Percentiles rank a stretch among this genome's conserved stretches.
Conservation (phyloP, 2,888 invertebrate genomes). For the Crepidodera aurea region DNA sequence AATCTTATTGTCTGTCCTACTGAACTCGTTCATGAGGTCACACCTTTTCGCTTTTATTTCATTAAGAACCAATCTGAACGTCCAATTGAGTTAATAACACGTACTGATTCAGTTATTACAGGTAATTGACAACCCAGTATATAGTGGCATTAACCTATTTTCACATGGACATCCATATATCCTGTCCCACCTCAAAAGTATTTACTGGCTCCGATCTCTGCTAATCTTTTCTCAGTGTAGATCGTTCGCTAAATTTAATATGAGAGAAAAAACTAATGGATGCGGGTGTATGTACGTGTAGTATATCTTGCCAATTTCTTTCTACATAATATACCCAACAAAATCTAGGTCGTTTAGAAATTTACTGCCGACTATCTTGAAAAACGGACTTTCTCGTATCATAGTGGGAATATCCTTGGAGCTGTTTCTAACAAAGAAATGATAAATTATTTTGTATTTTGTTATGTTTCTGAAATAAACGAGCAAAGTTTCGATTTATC, state of each 20-base stretch:
- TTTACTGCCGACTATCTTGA: not conserved
- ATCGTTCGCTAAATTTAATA: too few species aligned
- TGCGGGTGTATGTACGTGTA: too few species aligned
- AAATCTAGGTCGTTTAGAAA: constrained; percentile 19
- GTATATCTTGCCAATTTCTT: constrained; percentile 5
- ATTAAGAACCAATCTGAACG: not conserved
- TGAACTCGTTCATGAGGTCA: constrained; percentile 8
- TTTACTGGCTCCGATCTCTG: too few species aligned
- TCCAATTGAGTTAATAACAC: not conserved
- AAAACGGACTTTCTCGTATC: constrained; percentile 14
- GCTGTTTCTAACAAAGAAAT: constrained; percentile 3
- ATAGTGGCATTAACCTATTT: not conserved
- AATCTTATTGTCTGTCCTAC: constrained; percentile 6
- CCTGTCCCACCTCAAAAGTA: too few species aligned
- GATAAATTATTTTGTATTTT: constrained; percentile 9
- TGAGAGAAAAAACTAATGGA: too few species aligned
- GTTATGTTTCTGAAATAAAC: too few species aligned
- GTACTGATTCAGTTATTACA: not conserved
- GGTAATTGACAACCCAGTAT: not conserved
- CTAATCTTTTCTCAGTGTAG: too few species aligned
- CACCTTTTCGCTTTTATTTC: not conserved
- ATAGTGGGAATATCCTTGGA: constrained; percentile 7
- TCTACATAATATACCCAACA: not conserved
- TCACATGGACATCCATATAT: too few species aligned
- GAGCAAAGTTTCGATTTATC: too few species aligned